These are phyloP conservation scores for Bugula neritina DNA, from an alignment of 2,888 invertebrate species.

Conservation along the genomic window DNA sequence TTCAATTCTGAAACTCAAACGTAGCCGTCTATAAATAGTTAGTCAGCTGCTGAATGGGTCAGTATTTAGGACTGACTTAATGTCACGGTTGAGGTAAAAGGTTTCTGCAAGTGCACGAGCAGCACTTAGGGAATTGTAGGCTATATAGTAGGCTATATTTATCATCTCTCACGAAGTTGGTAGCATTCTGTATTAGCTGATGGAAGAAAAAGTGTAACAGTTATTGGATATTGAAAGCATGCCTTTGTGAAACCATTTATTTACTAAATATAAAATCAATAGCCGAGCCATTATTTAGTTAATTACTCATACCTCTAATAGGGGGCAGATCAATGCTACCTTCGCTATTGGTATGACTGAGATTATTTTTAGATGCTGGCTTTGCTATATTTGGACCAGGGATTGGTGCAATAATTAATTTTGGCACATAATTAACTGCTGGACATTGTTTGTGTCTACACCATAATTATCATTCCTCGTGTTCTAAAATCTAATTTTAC, in stretches of 20 bases:
- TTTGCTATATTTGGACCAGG: not conserved
- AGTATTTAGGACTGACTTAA: no score
- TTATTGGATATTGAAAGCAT: no score
- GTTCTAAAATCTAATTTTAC: not conserved
- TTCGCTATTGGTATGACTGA: not conserved
- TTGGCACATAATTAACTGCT: not conserved
- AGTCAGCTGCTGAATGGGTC: no score
- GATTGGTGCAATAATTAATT: not conserved
- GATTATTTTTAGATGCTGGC: not conserved
- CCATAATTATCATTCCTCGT: not conserved
- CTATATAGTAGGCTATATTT: no score
- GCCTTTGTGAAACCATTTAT: not conserved
- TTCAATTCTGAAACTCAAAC: no score
- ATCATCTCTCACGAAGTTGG: no score
- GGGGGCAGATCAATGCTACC: not conserved
- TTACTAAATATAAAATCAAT: not conserved
- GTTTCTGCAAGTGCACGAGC: no score
- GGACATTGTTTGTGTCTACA: not conserved
- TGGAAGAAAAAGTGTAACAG: no score
- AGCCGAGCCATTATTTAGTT: not conserved
- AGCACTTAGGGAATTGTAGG: no score
- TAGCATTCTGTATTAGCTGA: no score
- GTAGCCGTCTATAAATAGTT: no score
- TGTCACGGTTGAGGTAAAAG: no score
- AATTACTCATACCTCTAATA: not conserved